Conservation (phyloP, 2,888 invertebrate genomes). For the Chrysodeixis includens region DNA sequence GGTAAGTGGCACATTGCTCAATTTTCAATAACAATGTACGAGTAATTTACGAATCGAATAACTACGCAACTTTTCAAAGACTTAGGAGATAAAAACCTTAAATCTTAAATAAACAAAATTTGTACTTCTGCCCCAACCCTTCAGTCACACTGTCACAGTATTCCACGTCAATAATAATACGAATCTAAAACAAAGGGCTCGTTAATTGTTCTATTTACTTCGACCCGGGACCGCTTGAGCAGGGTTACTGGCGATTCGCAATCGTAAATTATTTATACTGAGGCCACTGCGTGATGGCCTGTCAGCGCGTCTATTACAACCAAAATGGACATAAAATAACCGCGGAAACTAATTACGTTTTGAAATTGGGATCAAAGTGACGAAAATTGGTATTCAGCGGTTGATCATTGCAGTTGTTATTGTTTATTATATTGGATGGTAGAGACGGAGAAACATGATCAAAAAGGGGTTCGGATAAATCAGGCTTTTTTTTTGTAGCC, state of each 20-base stretch:
- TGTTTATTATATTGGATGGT: not conserved
- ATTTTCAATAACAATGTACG: too few relatives aligned
- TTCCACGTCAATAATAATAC: slow-evolving; percentile 81
- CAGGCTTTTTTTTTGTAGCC: too few relatives aligned
- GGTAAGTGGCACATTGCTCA: too few relatives aligned
- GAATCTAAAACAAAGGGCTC: slow-evolving; percentile 73
- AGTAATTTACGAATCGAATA: too few relatives aligned
- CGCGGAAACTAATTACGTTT: slow-evolving; percentile 1
- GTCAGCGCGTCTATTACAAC: slow-evolving; percentile 48
- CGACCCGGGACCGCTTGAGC: slow-evolving; percentile 74
- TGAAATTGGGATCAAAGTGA: not conserved
- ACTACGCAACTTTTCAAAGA: too few relatives aligned
- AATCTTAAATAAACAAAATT: not conserved
- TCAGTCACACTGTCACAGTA: slow-evolving; percentile 51
- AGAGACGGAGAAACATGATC: not conserved
- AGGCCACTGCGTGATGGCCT: slow-evolving; percentile 60
- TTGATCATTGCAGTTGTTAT: not conserved
- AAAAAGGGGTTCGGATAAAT: not conserved
- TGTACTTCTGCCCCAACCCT: slow-evolving; percentile 18
- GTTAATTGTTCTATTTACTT: slow-evolving; percentile 86
- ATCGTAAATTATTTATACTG: slow-evolving; percentile 79
- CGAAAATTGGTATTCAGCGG: not conserved
- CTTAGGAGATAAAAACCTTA: too few relatives aligned
- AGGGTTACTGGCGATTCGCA: slow-evolving; percentile 70
- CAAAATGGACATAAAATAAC: slow-evolving; percentile 26